phyloP scores from a whole-genome alignment of 2,888 invertebrate genomes.

The Agrilus mali region DNA sequence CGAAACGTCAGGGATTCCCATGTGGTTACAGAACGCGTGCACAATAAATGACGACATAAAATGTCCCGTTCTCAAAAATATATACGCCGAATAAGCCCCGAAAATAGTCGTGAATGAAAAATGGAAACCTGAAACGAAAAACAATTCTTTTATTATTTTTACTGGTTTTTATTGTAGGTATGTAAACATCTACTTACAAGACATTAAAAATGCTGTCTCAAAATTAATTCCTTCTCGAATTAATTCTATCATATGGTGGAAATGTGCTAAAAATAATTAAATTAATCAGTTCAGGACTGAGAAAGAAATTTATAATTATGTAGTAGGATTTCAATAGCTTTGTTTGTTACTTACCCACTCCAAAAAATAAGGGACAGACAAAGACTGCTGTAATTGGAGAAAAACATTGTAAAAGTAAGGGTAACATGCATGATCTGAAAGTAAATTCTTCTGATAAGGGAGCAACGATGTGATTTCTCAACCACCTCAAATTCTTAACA shows the following conservation, averaged over 20 bases:
- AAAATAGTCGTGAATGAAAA: conserved; percentile 85
- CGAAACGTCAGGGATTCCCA: conserved; percentile 85
- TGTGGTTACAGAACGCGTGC: conserved; percentile 92
- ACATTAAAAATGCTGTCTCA: conserved; percentile 55
- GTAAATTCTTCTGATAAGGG: conserved; percentile 93
- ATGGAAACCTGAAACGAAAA: conserved; percentile 57
- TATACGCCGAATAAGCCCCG: conserved; percentile 87
- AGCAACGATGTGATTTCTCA: conserved; percentile 80
- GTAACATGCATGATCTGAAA: conserved; percentile 91
- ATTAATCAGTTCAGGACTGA: background rate
- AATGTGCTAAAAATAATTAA: conserved; percentile 53
- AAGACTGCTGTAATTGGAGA: conserved; percentile 63
- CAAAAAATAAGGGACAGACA: conserved; percentile 83
- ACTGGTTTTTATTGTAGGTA: background rate
- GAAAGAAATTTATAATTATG: background rate
- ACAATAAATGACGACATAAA: conserved; percentile 76
- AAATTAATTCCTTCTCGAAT: conserved; percentile 57
- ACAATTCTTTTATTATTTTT: conserved; percentile 1
- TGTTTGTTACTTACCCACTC: conserved; percentile 50
- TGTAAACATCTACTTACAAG: conserved; percentile 48
- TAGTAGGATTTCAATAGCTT: too few relatives aligned
- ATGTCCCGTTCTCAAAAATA: conserved; percentile 84
- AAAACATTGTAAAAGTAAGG: conserved; percentile 73
- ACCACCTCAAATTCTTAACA: conserved; percentile 66
- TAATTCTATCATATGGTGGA: conserved; percentile 81